A percentile compares a stretch with the other conserved stretches of the same genome.
phyloP scores from a whole-genome alignment of 1,140 invertebrate genomes.

The Meloidogyne exigua region DNA sequence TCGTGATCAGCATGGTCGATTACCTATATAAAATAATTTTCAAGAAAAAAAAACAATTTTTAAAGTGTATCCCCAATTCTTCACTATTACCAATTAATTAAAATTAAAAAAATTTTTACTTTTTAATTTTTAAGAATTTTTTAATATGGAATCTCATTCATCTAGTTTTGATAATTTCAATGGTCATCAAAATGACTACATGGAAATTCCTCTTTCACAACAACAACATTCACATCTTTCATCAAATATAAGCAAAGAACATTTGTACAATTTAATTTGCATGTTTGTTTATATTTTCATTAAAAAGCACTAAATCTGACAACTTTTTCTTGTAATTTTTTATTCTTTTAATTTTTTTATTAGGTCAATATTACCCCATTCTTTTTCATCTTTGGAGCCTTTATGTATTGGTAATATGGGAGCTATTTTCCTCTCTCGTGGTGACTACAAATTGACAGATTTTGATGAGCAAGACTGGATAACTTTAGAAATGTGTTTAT shows the following conservation, averaged over 20 bases:
- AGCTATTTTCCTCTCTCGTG: not conserved
- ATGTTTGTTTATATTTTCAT: not conserved
- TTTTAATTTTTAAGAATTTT: too few species aligned
- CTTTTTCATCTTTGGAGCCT: not conserved
- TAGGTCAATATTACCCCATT: not conserved
- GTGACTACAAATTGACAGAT: not conserved
- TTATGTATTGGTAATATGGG: not conserved
- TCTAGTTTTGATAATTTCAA: too few species aligned
- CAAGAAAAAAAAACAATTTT: too few species aligned
- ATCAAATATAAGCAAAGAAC: not conserved
- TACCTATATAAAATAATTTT: too few species aligned
- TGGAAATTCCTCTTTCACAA: not conserved
- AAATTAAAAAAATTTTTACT: too few species aligned
- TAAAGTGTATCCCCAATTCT: too few species aligned
- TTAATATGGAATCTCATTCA: too few species aligned
- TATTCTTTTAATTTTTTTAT: not conserved
- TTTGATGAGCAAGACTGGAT: not conserved
- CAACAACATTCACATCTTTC: not conserved
- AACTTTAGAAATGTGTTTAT: not conserved
- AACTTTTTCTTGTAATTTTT: too few species aligned
- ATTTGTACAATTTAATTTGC: slow-evolving; percentile 1
- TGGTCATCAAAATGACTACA: too few species aligned
- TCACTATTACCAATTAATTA: too few species aligned
- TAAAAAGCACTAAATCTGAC: too few species aligned
- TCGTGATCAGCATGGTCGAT: too few species aligned